Evolutionary conservation across 2,888 invertebrate species (phyloP), one percentile per base, ranked within the genome.

Genomic region (Flexamia atlantica): DNA sequence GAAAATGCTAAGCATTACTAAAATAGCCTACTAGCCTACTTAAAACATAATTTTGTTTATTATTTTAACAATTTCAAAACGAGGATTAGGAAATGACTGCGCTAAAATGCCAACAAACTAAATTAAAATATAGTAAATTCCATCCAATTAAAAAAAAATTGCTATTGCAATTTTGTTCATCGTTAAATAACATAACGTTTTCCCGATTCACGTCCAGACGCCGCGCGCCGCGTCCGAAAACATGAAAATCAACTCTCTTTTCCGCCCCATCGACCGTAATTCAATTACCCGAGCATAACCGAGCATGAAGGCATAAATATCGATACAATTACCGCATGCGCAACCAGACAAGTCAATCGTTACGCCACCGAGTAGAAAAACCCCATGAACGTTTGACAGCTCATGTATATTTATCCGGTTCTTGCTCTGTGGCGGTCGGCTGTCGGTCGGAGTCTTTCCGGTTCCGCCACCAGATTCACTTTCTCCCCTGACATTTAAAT

Each of bases 241-340:
- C 64, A 28, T 64, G 30, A 28, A 64, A 64, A 64, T 64, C 30
- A 64, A 25, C 64, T 64, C 28, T 28, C 20, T 10, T n/a, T 53
- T 25, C 64, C 64, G 64, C 64, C 64, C 64, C 64, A 64, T 64
- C 64, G 30, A 30, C 64, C 3, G 28, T 64, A 64, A 64, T 64
- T 64, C 64, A 64, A 64, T 64, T 64, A 64, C 28, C 64, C 28
- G n/a, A 64, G 64, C 28, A 64, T 64, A 64, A 64, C 64, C 30
- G 30, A 64, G 64, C 64, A 64, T 64, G 64, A 64, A 64, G 64
- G 64, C 64, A 64, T 64, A 64, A 64, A 64, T 64, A 64, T 64
- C 64, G 30, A 12, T 12, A 14, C 64, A 64, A 64, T 64, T 64
- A 64, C 64, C 25, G 30, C 14, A 9, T 57, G 57, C 20, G 57